phyloP scores from a whole-genome alignment of 2,888 invertebrate genomes.

The Hirtodrosophila histrioides region DNA sequence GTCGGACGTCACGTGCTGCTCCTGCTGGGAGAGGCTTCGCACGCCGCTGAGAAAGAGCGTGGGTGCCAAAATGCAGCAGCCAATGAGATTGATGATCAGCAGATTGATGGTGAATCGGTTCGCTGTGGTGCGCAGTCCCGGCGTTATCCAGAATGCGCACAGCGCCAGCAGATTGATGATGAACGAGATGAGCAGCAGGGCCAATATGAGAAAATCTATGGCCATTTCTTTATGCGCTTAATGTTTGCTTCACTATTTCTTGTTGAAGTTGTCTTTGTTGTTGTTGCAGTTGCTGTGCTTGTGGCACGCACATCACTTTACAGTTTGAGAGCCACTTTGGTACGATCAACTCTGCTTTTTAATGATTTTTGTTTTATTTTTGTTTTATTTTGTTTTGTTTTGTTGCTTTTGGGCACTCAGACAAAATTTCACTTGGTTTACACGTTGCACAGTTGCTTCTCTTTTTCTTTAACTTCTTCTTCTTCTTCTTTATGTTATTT shows the following conservation, averaged over 20 bases:
- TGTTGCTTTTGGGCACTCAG: constrained; percentile 26
- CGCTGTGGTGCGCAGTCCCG: constrained; percentile 84
- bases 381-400: constrained; percentile 18
- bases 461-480: constrained; percentile 24
- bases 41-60: constrained; percentile 80
- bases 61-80: constrained; percentile 83
- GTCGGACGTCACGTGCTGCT: constrained; percentile 40
- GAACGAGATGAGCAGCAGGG: constrained; percentile 84
- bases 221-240: constrained; percentile 77
- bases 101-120: constrained; percentile 85
- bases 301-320: constrained; percentile 69
- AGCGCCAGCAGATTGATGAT: constrained; percentile 84
- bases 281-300: constrained; percentile 37
- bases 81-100: constrained; percentile 83
- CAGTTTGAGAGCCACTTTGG: constrained; percentile 64
- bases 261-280: constrained; percentile 27
- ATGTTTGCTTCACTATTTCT: constrained; percentile 12
- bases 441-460: constrained; percentile 45
- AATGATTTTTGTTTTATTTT: constrained; percentile 18
- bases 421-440: constrained; percentile 67
- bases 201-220: constrained; percentile 84
- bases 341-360: constrained; percentile 22
- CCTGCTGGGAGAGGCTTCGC: constrained; percentile 29
- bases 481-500: constrained; percentile 36
- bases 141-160: constrained; percentile 85